Conservation (phyloP, 2,888 invertebrate genomes). For the Stenodema calcarata region DNA sequence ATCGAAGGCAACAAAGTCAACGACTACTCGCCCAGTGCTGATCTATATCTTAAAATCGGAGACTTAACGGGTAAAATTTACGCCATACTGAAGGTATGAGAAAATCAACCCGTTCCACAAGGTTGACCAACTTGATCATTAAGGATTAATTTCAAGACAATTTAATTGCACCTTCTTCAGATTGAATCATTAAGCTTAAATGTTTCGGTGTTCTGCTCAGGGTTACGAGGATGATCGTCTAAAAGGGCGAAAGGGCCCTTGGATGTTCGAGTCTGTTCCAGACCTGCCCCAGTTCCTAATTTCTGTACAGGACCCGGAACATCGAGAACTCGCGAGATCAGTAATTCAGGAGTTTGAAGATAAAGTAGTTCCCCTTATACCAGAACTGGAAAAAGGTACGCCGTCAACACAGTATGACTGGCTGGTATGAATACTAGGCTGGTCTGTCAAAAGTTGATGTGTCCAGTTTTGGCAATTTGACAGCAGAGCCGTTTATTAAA, state of each 20-base stretch:
- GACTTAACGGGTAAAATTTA: background rate
- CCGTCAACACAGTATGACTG: too few relatives aligned
- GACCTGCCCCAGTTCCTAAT: background rate
- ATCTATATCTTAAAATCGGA: slow-evolving; percentile 24
- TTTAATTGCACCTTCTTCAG: too few relatives aligned
- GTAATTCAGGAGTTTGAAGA: background rate
- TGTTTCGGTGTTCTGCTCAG: background rate
- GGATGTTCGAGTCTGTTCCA: background rate
- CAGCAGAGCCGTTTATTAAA: too few relatives aligned
- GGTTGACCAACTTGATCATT: too few relatives aligned
- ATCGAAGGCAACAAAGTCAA: background rate
- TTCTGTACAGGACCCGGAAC: background rate
- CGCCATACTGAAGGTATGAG: background rate
- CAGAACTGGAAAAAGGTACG: slow-evolving; percentile 1
- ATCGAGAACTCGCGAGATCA: background rate
- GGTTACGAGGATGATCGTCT: background rate
- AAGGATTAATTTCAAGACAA: too few relatives aligned
- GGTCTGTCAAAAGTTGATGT: too few relatives aligned
- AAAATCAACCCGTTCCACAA: too few relatives aligned
- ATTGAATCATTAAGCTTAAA: too few relatives aligned
- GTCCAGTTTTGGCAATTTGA: too few relatives aligned
- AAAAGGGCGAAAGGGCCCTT: background rate
- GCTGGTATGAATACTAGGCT: too few relatives aligned
- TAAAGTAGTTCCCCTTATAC: background rate
- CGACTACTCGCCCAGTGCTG: background rate